A percentile compares a stretch with the other conserved stretches of the same genome.
Evolutionary conservation across 2,113 vertebrate genomes (phyloP).

Genomic region (Phocoena sinus): DNA sequence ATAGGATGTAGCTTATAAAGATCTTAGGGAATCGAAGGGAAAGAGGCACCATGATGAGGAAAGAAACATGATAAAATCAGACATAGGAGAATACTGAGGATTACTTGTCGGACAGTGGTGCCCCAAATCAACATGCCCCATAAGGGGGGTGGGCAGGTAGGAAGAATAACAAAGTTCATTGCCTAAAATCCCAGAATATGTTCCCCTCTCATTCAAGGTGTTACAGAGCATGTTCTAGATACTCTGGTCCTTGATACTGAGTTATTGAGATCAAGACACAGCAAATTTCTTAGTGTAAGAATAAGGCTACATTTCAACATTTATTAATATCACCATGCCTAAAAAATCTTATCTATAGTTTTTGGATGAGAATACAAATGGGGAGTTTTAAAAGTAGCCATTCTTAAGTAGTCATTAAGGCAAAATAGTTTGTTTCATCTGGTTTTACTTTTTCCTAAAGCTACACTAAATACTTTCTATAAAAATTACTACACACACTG

Average conservation of each 20-base stretch:
- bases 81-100: background rate
- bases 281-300: background rate
- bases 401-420: background rate
- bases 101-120: rapidly evolving
- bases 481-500: background rate
- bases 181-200: background rate
- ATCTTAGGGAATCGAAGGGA: background rate
- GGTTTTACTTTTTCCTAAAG: background rate
- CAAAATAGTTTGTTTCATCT: background rate
- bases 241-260: background rate
- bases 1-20: background rate
- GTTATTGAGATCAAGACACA: background rate
- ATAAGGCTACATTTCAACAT: background rate
- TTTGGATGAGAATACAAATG: background rate
- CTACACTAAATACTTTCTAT: background rate
- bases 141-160: background rate
- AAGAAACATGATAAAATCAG: background rate
- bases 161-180: background rate
- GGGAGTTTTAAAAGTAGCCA: background rate
- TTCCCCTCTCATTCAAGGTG: background rate
- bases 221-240: background rate
- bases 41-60: background rate
- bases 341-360: background rate
- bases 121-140: background rate
- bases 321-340: background rate